Evolutionary conservation across 2,797 vertebrate genomes (phyloP).

Genomic region (Pitangus sulphuratus): DNA sequence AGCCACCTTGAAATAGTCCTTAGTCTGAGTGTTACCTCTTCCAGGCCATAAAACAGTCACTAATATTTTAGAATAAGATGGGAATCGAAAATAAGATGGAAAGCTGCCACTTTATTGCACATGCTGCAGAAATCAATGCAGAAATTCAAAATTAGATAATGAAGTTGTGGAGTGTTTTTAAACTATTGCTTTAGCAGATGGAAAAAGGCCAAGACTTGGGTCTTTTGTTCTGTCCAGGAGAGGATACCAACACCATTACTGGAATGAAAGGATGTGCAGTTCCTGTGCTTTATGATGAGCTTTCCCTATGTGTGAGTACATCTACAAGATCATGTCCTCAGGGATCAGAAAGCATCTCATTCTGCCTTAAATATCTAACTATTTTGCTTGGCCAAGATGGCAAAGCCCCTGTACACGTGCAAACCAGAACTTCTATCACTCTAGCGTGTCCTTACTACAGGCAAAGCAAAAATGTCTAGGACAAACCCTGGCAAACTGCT

Average conservation of each 20-base stretch:
- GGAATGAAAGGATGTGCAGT: fast-evolving
- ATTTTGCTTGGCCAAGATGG: fast-evolving
- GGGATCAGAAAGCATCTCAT: neutral
- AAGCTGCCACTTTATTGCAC: slow-evolving; percentile 38
- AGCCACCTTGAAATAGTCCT: slow-evolving; percentile 35
- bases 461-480: neutral
- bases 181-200: slow-evolving; percentile 39
- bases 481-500: neutral
- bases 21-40: neutral
- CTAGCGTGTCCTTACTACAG: neutral
- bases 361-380: neutral
- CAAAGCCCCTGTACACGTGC: neutral
- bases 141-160: slow-evolving; percentile 34
- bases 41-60: slow-evolving; percentile 25
- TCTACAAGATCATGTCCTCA: neutral
- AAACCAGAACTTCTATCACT: neutral
- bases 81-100: slow-evolving; percentile 39
- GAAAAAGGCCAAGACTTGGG: neutral
- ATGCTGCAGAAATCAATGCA: slow-evolving; percentile 1
- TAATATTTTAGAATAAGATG: slow-evolving; percentile 2
- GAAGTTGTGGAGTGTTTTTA: neutral
- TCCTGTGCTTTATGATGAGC: neutral
- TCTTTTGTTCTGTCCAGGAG: neutral
- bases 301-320: neutral
- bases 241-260: neutral